Evolutionary conservation across 2,797 vertebrate species (phyloP), one percentile per base, ranked within the genome.

Genomic region (Premnoplex brunnescens): DNA sequence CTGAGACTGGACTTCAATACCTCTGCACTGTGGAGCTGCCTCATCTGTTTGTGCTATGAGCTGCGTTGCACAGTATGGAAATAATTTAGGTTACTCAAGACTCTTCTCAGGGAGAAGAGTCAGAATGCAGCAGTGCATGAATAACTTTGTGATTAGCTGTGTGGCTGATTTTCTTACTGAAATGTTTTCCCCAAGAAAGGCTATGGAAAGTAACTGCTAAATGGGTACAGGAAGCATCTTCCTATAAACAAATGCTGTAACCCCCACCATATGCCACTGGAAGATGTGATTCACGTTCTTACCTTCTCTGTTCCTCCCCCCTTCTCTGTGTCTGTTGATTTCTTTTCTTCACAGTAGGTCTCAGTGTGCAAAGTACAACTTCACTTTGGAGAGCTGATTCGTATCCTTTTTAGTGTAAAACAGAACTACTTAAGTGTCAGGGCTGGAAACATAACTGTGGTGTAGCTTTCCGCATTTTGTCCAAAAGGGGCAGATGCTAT

Each of bases 261-360:
- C 5, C 23, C 14, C 11, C 58, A 73, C 30, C 1, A 11, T 0
- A 0, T 3, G 4, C 20, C 2, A 2, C 6, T 81, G 79, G n/a
- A 94, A 49, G 73, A 56, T 14, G 15, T 81, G 37, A 68, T 84
- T 94, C 67, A 71, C n/a, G 6, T 77, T 85, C 56, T 72, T 91
- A 9, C 18, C 17, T 93, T 78, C 56, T 89, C 24, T 93, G 5
- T 88, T 89, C 14, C 30, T 83, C 2, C 36, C 6, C 5, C 1
- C 26, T 69, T 73, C 49, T 64, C 66, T 48, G 55, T 5, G 1
- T 59, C 34, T 84, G 14, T 76, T 73, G 44, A 78, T 59, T 82
- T 90, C 4, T 73, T 81, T 90, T 84, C 48, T 83, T 88, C 36
- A 36, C 49, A 46, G 60, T 63, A 69, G 24, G 48, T 86, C 52